These are phyloP conservation scores for Eremobia ochroleuca DNA, from an alignment of 2,888 invertebrate genomes.

Conservation along the genomic window DNA sequence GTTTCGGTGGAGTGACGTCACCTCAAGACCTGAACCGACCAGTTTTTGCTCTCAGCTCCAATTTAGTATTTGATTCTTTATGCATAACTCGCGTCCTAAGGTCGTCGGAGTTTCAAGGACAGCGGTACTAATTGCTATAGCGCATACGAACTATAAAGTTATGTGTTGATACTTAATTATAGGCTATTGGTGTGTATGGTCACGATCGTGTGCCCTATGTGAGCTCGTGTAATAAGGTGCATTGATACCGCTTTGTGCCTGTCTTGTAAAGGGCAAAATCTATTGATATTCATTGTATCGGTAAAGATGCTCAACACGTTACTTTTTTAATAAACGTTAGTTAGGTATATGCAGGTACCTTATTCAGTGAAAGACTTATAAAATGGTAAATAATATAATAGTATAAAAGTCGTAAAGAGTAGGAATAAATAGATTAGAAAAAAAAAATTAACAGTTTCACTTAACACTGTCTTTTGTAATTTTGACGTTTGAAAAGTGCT, in stretches of 20 bases:
- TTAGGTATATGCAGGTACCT: too few species aligned
- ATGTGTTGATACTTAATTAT: conserved; percentile 55
- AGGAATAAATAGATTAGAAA: too few species aligned
- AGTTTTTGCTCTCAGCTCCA: conserved; percentile 85
- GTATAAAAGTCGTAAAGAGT: too few species aligned
- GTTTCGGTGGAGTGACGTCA: conserved; percentile 85
- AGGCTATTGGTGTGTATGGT: conserved; percentile 50
- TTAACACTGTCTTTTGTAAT: too few species aligned
- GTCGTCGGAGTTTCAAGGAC: conserved; percentile 88
- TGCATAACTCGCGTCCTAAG: conserved; percentile 89
- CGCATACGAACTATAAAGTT: conserved; percentile 55
- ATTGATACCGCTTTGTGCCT: conserved; percentile 10
- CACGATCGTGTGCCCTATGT: conserved; percentile 57
- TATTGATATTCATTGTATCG: conserved; percentile 20
- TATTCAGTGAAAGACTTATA: too few species aligned
- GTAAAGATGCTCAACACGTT: not conserved
- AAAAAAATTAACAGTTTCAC: too few species aligned
- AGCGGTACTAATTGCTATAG: conserved; percentile 79
- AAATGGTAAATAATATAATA: too few species aligned
- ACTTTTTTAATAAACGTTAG: not conserved
- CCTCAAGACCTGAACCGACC: conserved; percentile 77
- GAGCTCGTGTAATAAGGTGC: conserved; percentile 13
- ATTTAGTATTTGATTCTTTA: conserved; percentile 89
- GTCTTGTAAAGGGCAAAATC: conserved; percentile 8
- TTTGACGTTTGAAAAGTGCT: too few species aligned